phyloP scores from a whole-genome alignment of 2,113 vertebrate species.

The Mesocricetus auratus region DNA sequence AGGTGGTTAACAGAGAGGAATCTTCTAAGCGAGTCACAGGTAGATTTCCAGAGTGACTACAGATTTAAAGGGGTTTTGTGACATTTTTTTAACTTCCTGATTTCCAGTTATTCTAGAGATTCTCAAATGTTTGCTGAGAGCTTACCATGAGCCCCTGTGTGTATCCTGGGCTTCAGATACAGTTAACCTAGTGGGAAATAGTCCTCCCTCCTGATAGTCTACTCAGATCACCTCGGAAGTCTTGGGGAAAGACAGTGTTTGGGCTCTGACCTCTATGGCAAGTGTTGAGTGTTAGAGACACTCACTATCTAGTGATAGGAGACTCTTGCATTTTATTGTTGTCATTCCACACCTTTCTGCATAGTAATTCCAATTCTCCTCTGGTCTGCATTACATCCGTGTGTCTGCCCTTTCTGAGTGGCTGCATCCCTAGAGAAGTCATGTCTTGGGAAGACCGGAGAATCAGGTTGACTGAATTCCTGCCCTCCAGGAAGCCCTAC shows the following conservation, averaged over 20 bases:
- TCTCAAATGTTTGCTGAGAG: background rate
- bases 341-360: background rate
- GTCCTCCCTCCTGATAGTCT: background rate
- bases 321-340: background rate
- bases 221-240: background rate
- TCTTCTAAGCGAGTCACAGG: background rate
- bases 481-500: background rate
- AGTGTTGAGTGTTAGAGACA: background rate
- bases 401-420: background rate
- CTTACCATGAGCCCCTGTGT: background rate
- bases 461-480: background rate
- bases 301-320: background rate
- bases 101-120: background rate
- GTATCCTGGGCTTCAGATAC: background rate
- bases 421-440: background rate
- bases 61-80: background rate
- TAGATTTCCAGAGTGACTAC: background rate
- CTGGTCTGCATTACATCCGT: background rate
- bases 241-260: background rate
- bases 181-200: slow-evolving; percentile 11
- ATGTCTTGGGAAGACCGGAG: background rate
- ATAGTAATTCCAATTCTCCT: background rate
- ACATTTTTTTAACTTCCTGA: background rate
- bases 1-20: background rate
- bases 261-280: background rate